These are phyloP conservation scores for Platycnemis pennipes DNA, from an alignment of 2,888 invertebrate genomes.

Conservation along the genomic window DNA sequence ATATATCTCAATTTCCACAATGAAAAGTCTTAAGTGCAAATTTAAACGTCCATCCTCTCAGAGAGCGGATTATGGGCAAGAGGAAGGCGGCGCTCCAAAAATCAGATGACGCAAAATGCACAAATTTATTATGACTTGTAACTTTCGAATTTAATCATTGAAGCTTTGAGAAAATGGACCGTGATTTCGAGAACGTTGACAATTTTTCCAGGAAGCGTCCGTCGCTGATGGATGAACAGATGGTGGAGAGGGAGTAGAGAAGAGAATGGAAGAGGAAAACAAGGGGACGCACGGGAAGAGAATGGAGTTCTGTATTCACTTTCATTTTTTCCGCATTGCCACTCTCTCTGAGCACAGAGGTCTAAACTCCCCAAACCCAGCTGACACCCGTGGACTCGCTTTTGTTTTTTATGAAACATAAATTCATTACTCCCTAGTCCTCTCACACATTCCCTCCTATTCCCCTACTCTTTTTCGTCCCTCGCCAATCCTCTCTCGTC, in stretches of 20 bases:
- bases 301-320: neutral
- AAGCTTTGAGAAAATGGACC: no score
- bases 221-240: neutral
- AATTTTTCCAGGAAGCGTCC: neutral
- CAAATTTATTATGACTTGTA: no score
- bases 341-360: neutral
- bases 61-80: no score
- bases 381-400: neutral
- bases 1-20: no score
- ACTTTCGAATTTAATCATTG: no score
- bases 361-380: no score
- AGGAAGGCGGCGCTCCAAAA: no score
- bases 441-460: neutral
- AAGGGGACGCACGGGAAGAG: neutral
- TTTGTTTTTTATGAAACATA: conserved; percentile 9
- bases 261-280: neutral
- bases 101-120: no score
- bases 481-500: neutral
- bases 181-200: neutral
- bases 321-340: neutral
- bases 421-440: neutral
- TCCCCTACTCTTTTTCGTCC: no score
- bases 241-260: neutral
- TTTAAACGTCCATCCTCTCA: no score
- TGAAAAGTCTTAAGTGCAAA: no score